Base-by-base conservation (phyloP, 2,797 vertebrate species). In the Bovichtus variegatus region DNA sequence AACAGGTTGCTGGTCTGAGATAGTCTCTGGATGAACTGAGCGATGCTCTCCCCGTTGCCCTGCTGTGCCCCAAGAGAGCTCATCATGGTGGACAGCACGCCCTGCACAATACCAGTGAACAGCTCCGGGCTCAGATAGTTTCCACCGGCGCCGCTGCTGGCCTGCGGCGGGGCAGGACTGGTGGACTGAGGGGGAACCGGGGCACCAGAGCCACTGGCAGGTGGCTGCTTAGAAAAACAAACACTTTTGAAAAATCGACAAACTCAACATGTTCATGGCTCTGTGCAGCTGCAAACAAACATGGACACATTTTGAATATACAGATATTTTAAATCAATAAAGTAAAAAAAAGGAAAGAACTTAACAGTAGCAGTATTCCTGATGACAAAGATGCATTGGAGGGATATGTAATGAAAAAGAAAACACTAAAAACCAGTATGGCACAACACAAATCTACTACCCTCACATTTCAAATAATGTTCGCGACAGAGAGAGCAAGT, bases 91-190 rank as follows among this genome's bases (percentile, higher is more conserved):
- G 95, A 96, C 59, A 97, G 90, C 44, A 97, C 96, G 1, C 96
- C 97, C 81, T 97, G 96, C 25, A 97, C 96, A 31, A 97, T 96
- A 2, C 95, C 96, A 0, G 96, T 96, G 78, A 97, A 97, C 66
- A 97, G 93, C 84, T 97, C 96, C 0, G 96, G 95, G 3, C 94
- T 95, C 68, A 97, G 89, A 9, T 94, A 91, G 49, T 96, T 95
- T 58, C 84, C 70, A 9, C 71, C 18, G 16, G 67, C 27, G 40
- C 66, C 72, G 8, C 74, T 80, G 46, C 72, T 23, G 5, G 78
- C 59, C 66, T 73, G 87, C 71, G 76, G 79, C 21, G 74, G 81
- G 65, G 25, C 78, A 29, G 23, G 81, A 49, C 41, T 53, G 0
- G 57, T 29, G 25, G 46, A 65, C 60, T 50, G 66, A 11, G 74